phyloP scores from a whole-genome alignment of 2,888 invertebrate genomes.

The Dolomedes plantarius region DNA sequence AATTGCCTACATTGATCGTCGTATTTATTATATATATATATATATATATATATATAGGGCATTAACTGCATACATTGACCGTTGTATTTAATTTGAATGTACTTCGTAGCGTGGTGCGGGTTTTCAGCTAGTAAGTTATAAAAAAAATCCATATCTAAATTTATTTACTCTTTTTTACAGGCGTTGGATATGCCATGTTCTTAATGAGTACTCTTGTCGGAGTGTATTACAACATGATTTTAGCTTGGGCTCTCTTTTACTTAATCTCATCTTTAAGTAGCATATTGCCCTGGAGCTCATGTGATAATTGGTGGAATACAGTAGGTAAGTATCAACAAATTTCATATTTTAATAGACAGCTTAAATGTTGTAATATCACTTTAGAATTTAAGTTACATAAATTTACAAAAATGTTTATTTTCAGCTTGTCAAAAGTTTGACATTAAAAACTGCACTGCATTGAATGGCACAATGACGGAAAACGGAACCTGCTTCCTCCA shows the following conservation, averaged over 20 bases:
- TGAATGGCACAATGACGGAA: constrained; percentile 76
- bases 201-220: constrained; percentile 79
- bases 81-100: too few species aligned
- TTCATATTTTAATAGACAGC: too few species aligned
- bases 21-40: too few species aligned
- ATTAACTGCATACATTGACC: too few species aligned
- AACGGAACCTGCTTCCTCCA: constrained; percentile 75
- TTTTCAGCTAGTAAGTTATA: too few species aligned
- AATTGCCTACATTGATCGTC: too few species aligned
- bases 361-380: too few species aligned
- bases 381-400: too few species aligned
- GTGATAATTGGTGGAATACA: constrained; percentile 78
- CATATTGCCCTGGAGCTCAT: constrained; percentile 78
- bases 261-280: constrained; percentile 78
- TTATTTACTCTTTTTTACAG: too few species aligned
- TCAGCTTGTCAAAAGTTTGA: constrained; percentile 75
- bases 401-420: constrained; percentile 31
- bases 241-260: constrained; percentile 80
- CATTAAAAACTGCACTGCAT: constrained; percentile 76
- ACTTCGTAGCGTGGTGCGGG: too few species aligned
- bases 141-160: too few species aligned
- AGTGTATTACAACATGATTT: constrained; percentile 80
- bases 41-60: too few species aligned
- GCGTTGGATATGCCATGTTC: constrained; percentile 80
- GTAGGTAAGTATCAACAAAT: constrained; percentile 76